These are phyloP conservation scores for Hesperia comma DNA, from an alignment of 2,888 invertebrate species.

Conservation along the genomic window DNA sequence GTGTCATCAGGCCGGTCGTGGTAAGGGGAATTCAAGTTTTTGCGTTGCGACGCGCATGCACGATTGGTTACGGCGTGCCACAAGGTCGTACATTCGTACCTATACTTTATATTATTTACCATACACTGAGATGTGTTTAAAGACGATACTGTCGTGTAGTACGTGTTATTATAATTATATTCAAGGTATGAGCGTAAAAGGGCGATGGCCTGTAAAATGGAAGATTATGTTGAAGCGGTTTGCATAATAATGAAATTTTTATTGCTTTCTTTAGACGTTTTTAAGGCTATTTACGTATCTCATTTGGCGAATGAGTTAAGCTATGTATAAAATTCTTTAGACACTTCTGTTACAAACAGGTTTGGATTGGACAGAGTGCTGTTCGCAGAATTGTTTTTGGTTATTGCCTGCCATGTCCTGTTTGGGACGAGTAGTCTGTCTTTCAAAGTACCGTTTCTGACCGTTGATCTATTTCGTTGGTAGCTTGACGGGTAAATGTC, in stretches of 20 bases:
- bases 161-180: slow-evolving; percentile 25
- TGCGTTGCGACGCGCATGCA: slow-evolving; percentile 56
- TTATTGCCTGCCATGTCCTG: slow-evolving; percentile 25
- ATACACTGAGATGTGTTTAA: slow-evolving; percentile 25
- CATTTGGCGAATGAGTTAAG: slow-evolving; percentile 10
- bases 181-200: slow-evolving; percentile 9
- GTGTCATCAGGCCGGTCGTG: slow-evolving; percentile 49
- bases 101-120: slow-evolving; percentile 39
- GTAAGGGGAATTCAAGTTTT: slow-evolving; percentile 63
- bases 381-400: slow-evolving; percentile 20
- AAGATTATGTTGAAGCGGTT: slow-evolving; percentile 23
- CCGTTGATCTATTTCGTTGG: slow-evolving; percentile 30
- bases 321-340: not conserved
- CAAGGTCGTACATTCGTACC: slow-evolving; percentile 61
- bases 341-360: slow-evolving; percentile 16
- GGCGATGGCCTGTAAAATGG: slow-evolving; percentile 25
- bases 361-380: slow-evolving; percentile 9
- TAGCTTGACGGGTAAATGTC: slow-evolving; percentile 19
- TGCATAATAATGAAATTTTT: slow-evolving; percentile 34
- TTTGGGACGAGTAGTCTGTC: slow-evolving; percentile 20
- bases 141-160: slow-evolving; percentile 26
- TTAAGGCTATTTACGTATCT: slow-evolving; percentile 23
- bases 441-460: slow-evolving; percentile 26
- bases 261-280: slow-evolving; percentile 27
- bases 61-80: slow-evolving; percentile 58